phyloP scores from a whole-genome alignment of 2,797 vertebrate genomes.

The Synanceia verrucosa region DNA sequence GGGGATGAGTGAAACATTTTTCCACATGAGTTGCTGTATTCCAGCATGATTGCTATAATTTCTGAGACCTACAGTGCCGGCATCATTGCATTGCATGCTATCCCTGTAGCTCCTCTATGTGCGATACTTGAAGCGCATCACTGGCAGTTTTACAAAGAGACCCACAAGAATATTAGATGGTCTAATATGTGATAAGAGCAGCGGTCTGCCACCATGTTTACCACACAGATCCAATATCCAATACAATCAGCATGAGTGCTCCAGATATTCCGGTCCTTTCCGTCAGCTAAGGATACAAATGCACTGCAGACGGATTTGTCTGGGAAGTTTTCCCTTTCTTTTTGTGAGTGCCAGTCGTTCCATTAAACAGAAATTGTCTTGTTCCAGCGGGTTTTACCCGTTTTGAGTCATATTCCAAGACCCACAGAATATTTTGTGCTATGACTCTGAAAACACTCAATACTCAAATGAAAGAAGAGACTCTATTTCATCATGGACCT shows the following conservation, averaged over 20 bases:
- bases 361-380: too few species aligned
- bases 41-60: neutral
- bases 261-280: neutral
- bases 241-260: slow-evolving; percentile 16
- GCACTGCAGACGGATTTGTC: neutral
- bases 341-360: too few species aligned
- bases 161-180: neutral
- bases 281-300: neutral
- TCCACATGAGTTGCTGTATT: neutral
- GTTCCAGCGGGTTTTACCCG: too few species aligned
- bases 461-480: too few species aligned
- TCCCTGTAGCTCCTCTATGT: neutral
- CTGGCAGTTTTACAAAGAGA: neutral
- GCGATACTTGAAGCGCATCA: neutral
- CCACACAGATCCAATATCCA: slow-evolving; percentile 38
- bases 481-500: too few species aligned
- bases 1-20: neutral
- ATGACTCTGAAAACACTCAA: too few species aligned
- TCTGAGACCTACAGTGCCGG: neutral
- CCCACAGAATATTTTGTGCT: too few species aligned
- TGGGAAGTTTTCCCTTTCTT: neutral
- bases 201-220: slow-evolving; percentile 10
- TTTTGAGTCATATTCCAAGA: too few species aligned
- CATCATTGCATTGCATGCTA: neutral
- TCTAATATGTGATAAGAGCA: neutral